Evolutionary conservation across 2,113 vertebrate genomes (phyloP).

Genomic region (Oostethus manadensis): DNA sequence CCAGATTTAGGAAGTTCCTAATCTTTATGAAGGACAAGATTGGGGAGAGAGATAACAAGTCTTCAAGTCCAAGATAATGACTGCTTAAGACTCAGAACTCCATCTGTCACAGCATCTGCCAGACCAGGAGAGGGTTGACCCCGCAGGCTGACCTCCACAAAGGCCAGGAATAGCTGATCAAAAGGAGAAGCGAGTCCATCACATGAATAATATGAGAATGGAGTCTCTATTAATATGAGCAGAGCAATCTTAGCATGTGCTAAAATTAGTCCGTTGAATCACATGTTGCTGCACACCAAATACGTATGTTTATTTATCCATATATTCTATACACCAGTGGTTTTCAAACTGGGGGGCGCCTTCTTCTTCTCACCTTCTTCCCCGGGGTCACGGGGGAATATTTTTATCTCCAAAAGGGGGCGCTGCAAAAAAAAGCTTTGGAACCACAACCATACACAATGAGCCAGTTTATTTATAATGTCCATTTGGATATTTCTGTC

Average conservation of each 20-base stretch:
- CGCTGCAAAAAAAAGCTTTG: too few species aligned
- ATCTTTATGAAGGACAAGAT: constrained; percentile 24
- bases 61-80: constrained; percentile 55
- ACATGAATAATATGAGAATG: constrained; percentile 22
- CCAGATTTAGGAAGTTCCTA: constrained; percentile 16
- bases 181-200: constrained; percentile 39
- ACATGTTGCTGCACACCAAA: constrained; percentile 14
- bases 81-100: constrained; percentile 48
- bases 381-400: too few species aligned
- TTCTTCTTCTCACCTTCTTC: too few species aligned
- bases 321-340: neutral
- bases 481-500: neutral
- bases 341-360: too few species aligned
- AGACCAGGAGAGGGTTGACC: constrained; percentile 14
- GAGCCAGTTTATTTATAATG: neutral
- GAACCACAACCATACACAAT: too few species aligned
- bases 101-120: constrained; percentile 56
- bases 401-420: too few species aligned
- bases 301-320: neutral
- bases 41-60: constrained; percentile 42
- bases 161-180: constrained; percentile 29
- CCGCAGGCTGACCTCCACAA: constrained; percentile 25
- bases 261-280: constrained; percentile 11
- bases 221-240: constrained; percentile 23
- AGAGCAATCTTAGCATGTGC: constrained; percentile 1